Conservation (phyloP, 2,888 invertebrate genomes). For the Chrysina gloriosa region DNA sequence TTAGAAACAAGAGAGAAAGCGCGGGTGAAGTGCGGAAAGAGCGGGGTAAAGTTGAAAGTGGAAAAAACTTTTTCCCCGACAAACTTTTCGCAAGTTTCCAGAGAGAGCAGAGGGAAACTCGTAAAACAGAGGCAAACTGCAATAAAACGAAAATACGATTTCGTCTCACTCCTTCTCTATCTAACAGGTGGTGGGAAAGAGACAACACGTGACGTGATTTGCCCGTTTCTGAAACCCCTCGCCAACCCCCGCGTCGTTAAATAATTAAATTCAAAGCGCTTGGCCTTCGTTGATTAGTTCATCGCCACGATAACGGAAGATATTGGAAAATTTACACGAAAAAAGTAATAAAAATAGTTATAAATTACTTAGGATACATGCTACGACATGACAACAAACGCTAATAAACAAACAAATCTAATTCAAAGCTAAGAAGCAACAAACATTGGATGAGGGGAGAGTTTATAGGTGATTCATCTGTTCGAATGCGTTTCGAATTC, state of each 20-base stretch:
- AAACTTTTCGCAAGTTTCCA: conserved; percentile 44
- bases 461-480: conserved; percentile 12
- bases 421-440: conserved; percentile 26
- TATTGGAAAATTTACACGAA: neutral
- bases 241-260: neutral
- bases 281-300: neutral
- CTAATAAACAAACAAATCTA: conserved; percentile 21
- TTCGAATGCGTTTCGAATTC: neutral
- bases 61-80: conserved; percentile 29
- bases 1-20: conserved; percentile 7
- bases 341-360: neutral
- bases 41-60: conserved; percentile 24
- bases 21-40: conserved; percentile 2
- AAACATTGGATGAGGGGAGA: conserved; percentile 23
- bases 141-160: conserved; percentile 60
- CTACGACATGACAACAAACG: conserved; percentile 8
- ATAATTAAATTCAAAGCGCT: conserved; percentile 21
- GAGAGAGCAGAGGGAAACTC: conserved; percentile 28
- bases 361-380: neutral
- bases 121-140: conserved; percentile 59
- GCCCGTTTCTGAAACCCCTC: neutral
- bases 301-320: neutral
- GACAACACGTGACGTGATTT: conserved; percentile 42
- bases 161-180: conserved; percentile 52
- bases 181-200: conserved; percentile 51